Base-by-base conservation (phyloP, 2,888 invertebrate species). In the Tetrapedia diversipes region DNA sequence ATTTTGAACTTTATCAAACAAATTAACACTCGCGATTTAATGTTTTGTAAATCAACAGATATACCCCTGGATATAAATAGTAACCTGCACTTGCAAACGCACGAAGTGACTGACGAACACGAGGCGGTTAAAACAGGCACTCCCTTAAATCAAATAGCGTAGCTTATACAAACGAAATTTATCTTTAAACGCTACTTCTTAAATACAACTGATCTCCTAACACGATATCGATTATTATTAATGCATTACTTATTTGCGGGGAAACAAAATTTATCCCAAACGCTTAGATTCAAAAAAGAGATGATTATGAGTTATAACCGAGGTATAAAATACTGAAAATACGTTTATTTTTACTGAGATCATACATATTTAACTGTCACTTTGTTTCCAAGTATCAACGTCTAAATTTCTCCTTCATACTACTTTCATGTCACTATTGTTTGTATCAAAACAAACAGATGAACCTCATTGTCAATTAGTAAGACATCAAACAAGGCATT, bases 401-500 rank as follows among this genome's bases (percentile, higher is more conserved):
- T 16, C 6, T 7, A 6, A 11, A 45, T 14, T 24, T 16, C 11
- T 54, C 22, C 11, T 45, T 27, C 3, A 7, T 7, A 19, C 16
- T 32, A 6, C 19, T 22, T 19, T 19, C 3, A 19, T 39, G 34
- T 49, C 45, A 47, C 56, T 24, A 24, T 24, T 29, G 2, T 22
- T 56, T 22, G 10, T 16, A 39, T 27, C 34, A 43, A 27, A 22
- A 19, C 19, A 34, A 29, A 37, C 41, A 22, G 27, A 51, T 53
- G 16, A 59, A 41, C 27, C 47, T n/a, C 4, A 41, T 24, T 8
- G 6, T 45, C 61, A 61, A 60, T 60, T 54, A 54, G 43, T 43
- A 27, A 70, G 51, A 63, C 39, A 53, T 77, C 56, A 71, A 78
- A 76, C 63, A 70, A 78, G 63, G 24, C 37, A 59, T 27, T 49